These are phyloP conservation scores for Microtus agrestis DNA, from an alignment of 2,797 vertebrate genomes.

Conservation along the genomic window DNA sequence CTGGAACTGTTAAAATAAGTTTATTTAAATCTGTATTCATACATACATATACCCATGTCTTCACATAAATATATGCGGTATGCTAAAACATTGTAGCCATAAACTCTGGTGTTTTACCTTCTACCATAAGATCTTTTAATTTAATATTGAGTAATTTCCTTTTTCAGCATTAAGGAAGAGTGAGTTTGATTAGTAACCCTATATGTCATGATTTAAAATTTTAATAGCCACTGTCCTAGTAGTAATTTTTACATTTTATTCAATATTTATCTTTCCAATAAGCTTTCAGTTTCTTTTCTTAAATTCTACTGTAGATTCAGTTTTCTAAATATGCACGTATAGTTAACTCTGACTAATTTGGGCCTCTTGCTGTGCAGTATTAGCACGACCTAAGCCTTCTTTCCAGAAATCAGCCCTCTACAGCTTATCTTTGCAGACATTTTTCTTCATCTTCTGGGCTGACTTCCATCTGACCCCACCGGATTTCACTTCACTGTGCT, in stretches of 20 bases:
- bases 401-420: neutral
- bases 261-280: conserved; percentile 53
- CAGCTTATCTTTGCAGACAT: neutral
- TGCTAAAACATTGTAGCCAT: conserved; percentile 9
- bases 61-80: neutral
- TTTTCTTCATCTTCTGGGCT: conserved; percentile 26
- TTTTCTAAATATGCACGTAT: neutral
- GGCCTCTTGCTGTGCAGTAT: neutral
- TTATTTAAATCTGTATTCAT: conserved; percentile 28
- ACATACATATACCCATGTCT: neutral
- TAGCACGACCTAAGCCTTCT: neutral
- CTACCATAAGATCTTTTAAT: neutral
- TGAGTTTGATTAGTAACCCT: conserved; percentile 43
- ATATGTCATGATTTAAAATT: conserved; percentile 39
- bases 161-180: conserved; percentile 23
- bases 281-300: conserved; percentile 16
- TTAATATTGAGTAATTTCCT: neutral
- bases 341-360: neutral
- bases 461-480: neutral
- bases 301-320: conserved; percentile 30
- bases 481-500: conserved; percentile 20
- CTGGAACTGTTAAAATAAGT: neutral
- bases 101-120: conserved; percentile 8
- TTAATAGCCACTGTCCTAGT: conserved; percentile 14
- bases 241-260: conserved; percentile 34